Evolutionary conservation across 1,140 invertebrate species (phyloP).

Genomic region (Vollenhovia emeryi): DNA sequence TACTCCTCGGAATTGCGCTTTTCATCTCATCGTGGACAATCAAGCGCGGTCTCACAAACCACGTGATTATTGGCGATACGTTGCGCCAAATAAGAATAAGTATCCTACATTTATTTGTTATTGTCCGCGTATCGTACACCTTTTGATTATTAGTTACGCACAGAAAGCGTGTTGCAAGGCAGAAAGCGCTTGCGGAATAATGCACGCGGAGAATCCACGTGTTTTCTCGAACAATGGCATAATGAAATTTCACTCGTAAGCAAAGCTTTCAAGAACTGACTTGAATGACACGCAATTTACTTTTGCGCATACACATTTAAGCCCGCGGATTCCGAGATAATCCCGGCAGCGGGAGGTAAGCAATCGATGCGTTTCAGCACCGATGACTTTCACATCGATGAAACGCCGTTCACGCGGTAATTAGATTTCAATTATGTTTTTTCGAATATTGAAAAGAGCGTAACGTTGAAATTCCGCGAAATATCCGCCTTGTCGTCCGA

Average conservation of each 20-base stretch:
- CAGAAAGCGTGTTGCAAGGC: background rate
- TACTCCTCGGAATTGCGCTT: background rate
- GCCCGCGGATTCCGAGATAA: background rate
- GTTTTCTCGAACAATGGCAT: slow-evolving; percentile 4
- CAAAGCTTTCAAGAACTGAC: background rate
- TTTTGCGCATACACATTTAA: background rate
- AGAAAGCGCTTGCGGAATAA: background rate
- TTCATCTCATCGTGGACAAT: background rate
- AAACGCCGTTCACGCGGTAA: background rate
- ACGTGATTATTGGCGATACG: background rate
- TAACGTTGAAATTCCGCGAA: background rate
- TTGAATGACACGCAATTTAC: background rate
- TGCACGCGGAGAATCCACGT: background rate
- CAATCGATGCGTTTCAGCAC: background rate
- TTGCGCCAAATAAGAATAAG: background rate
- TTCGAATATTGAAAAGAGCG: background rate
- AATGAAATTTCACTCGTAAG: background rate
- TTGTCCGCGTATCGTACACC: background rate
- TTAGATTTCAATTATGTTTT: background rate
- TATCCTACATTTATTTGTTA: background rate
- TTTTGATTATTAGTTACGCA: background rate
- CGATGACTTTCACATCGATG: background rate
- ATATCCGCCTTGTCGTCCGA: background rate
- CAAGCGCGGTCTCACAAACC: background rate
- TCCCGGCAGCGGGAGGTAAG: background rate